Conservation (phyloP, 2,113 vertebrate genomes). For the Seriola dumerili region DNA sequence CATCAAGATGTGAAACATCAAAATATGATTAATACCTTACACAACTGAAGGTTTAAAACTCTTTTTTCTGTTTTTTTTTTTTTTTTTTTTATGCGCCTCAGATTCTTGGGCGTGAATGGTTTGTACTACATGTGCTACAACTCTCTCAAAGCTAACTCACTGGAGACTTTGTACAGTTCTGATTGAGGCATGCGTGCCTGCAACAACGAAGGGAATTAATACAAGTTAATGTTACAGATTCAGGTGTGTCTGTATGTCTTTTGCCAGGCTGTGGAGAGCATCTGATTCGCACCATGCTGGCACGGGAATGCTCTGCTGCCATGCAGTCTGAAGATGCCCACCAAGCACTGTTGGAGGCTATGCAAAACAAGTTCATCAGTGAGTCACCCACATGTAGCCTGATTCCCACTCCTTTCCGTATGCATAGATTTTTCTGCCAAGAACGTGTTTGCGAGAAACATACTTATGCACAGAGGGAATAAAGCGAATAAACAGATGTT, state of each 20-base stretch:
- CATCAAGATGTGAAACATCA: conserved; percentile 13
- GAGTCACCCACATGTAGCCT: conserved; percentile 77
- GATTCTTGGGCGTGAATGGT: conserved; percentile 22
- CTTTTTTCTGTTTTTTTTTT: not conserved
- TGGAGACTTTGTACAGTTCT: conserved; percentile 1
- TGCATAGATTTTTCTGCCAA: conserved; percentile 48
- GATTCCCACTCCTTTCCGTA: conserved; percentile 32
- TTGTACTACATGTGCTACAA: conserved; percentile 3
- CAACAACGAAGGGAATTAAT: not conserved
- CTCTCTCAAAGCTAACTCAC: not conserved
- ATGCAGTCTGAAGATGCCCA: conserved; percentile 98
- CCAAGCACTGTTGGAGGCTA: conserved; percentile 97
- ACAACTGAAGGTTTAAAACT: conserved; percentile 20
- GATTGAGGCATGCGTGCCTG: not conserved
- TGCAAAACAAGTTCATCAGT: conserved; percentile 99
- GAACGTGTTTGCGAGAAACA: conserved; percentile 50
- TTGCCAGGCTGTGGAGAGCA: conserved; percentile 96
- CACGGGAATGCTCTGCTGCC: conserved; percentile 96
- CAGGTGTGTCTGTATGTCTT: conserved; percentile 51
- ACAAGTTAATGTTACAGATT: not conserved
- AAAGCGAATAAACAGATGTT: conserved; percentile 64
- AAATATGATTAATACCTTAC: conserved; percentile 33
- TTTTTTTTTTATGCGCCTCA: not conserved
- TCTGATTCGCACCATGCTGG: conserved; percentile 97
- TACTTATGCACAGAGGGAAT: conserved; percentile 30